Percentiles rank a stretch among this genome's conserved stretches.
Conservation (phyloP, 2,113 vertebrate species). For the Porphyrio hochstetteri region DNA sequence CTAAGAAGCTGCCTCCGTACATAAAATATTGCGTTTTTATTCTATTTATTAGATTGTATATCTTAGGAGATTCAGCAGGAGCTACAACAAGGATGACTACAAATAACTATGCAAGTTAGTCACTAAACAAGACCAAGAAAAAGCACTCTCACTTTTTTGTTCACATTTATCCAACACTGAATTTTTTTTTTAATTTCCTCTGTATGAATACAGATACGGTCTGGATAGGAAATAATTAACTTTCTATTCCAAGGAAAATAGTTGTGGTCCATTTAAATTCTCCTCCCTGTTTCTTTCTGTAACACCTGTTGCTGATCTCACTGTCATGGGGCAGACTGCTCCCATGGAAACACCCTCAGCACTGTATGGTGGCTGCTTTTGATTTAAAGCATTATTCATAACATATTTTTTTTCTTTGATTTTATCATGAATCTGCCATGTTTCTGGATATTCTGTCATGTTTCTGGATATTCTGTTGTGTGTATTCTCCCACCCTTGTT, state of each 20-base stretch:
- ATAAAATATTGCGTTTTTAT: background rate
- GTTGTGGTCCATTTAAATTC: background rate
- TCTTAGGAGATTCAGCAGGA: background rate
- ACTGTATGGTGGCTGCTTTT: background rate
- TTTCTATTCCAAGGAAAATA: background rate
- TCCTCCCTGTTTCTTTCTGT: background rate
- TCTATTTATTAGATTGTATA: background rate
- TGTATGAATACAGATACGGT: background rate
- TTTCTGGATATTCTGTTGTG: background rate
- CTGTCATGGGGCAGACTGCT: background rate
- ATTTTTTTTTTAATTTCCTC: background rate
- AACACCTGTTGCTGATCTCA: background rate
- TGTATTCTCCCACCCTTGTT: background rate
- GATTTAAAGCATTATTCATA: background rate
- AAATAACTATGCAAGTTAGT: background rate
- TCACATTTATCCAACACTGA: background rate
- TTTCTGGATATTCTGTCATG: no score
- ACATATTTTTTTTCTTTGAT: fast-evolving
- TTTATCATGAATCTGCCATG: background rate
- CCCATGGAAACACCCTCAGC: constrained; percentile 11
- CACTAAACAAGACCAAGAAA: background rate
- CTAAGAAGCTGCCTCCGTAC: background rate
- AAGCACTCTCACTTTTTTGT: background rate
- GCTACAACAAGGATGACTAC: background rate
- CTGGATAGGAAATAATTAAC: background rate